Evolutionary conservation across 2,113 vertebrate genomes (phyloP).

Genomic region (Nesogale talazaci): DNA sequence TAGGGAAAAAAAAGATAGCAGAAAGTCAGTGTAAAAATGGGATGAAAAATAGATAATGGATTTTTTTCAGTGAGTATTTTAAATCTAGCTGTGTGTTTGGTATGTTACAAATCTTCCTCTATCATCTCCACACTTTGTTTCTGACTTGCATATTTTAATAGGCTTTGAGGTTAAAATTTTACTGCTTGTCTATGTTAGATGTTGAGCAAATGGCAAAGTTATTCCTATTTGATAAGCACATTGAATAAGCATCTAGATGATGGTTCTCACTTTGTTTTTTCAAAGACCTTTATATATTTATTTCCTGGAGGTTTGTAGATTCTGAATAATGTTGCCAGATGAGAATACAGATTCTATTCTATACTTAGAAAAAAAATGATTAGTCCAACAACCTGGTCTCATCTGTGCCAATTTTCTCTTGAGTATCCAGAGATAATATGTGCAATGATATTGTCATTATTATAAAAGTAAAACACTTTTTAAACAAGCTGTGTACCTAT

Average conservation of each 20-base stretch:
- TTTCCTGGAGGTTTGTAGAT: background rate
- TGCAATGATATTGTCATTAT: background rate
- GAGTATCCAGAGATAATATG: background rate
- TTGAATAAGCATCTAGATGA: background rate
- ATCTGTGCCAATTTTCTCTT: background rate
- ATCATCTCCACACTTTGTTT: background rate
- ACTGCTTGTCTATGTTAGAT: background rate
- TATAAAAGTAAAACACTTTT: conserved; percentile 16
- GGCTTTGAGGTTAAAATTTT: background rate
- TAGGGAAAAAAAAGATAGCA: too few species aligned
- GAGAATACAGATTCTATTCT: background rate
- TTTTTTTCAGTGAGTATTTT: too few species aligned
- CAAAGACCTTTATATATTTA: background rate
- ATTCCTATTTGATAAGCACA: background rate
- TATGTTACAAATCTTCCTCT: background rate
- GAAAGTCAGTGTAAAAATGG: too few species aligned
- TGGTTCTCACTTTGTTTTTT: background rate
- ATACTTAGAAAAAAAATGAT: background rate
- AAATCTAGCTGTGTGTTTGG: background rate
- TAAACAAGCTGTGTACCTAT: background rate
- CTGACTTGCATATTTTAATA: background rate
- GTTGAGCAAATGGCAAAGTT: background rate
- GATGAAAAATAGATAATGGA: too few species aligned
- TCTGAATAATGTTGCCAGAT: background rate
- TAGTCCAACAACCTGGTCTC: background rate